A percentile compares a stretch with the other conserved stretches of the same genome.
Conservation (phyloP, 2,113 vertebrate species). For the Fregata magnificens region DNA sequence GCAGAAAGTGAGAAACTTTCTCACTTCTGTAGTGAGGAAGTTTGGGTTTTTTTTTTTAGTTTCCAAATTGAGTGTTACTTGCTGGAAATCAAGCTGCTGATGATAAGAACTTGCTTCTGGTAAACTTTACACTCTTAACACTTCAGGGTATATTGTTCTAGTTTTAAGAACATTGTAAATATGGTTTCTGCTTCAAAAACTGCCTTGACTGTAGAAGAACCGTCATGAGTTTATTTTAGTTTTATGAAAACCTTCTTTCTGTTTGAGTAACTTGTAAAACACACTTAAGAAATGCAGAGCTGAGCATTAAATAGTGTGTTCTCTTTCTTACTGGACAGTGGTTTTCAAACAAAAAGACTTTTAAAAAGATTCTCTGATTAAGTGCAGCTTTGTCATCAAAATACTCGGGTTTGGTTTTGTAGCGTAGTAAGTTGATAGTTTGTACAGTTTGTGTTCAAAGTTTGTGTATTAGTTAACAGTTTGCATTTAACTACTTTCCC, state of each 20-base stretch:
- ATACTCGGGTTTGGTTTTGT: not conserved
- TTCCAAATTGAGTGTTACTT: constrained; percentile 22
- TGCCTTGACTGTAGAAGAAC: not conserved
- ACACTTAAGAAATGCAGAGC: not conserved
- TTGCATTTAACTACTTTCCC: not conserved
- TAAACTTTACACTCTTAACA: not conserved
- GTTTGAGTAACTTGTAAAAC: not conserved
- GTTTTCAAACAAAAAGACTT: not conserved
- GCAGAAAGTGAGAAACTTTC: constrained; percentile 36
- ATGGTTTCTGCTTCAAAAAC: not conserved
- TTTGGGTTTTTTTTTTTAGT: not conserved
- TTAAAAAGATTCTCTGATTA: not conserved
- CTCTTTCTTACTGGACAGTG: not conserved
- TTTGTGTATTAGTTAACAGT: not conserved
- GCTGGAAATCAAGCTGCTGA: not conserved
- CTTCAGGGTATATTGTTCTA: not conserved
- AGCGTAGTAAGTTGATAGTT: not conserved
- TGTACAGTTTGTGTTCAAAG: not conserved
- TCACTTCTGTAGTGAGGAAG: not conserved
- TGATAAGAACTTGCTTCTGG: not conserved
- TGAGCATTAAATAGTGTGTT: not conserved
- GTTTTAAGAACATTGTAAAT: not conserved
- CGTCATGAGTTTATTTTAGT: not conserved
- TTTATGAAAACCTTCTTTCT: not conserved
- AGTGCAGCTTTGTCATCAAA: not conserved